Evolutionary conservation across 2,888 invertebrate genomes (phyloP).

Genomic region (Tiliacea citrago): DNA sequence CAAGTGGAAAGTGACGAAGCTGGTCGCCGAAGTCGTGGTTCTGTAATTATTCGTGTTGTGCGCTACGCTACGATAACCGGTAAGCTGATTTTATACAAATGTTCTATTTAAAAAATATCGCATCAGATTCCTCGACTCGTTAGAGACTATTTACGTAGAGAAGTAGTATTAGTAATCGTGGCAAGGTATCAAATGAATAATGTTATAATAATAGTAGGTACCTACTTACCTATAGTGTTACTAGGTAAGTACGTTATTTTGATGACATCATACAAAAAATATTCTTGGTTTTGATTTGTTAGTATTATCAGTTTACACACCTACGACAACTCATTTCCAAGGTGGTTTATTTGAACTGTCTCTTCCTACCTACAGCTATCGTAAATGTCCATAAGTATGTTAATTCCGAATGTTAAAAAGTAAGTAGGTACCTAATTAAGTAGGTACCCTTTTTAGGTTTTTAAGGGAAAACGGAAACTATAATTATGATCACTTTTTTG

Average conservation of each 20-base stretch:
- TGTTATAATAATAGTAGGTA: constrained; percentile 20
- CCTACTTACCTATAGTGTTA: constrained; percentile 11
- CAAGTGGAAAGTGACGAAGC: constrained; percentile 70
- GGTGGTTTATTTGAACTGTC: constrained; percentile 29
- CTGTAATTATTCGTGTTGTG: constrained; percentile 62
- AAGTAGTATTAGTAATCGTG: constrained; percentile 12
- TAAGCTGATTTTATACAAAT: constrained; percentile 64
- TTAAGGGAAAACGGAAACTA: too few species aligned
- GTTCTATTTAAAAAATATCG: constrained; percentile 67
- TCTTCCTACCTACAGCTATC: neutral
- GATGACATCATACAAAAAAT: constrained; percentile 62
- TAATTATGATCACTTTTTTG: neutral
- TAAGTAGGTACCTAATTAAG: too few species aligned
- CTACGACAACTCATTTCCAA: constrained; percentile 34
- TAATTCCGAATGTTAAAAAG: neutral
- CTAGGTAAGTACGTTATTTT: constrained; percentile 21
- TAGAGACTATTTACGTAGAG: constrained; percentile 55
- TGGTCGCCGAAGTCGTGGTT: constrained; percentile 62
- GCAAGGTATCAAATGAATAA: constrained; percentile 46
- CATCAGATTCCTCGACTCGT: constrained; percentile 49
- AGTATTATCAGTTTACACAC: constrained; percentile 15
- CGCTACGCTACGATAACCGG: constrained; percentile 69
- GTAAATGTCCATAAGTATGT: neutral
- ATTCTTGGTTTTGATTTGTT: constrained; percentile 29
- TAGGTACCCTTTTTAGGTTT: too few species aligned